Evolutionary conservation across 2,888 invertebrate genomes (phyloP).

Genomic region (Ephialtes manifestator): DNA sequence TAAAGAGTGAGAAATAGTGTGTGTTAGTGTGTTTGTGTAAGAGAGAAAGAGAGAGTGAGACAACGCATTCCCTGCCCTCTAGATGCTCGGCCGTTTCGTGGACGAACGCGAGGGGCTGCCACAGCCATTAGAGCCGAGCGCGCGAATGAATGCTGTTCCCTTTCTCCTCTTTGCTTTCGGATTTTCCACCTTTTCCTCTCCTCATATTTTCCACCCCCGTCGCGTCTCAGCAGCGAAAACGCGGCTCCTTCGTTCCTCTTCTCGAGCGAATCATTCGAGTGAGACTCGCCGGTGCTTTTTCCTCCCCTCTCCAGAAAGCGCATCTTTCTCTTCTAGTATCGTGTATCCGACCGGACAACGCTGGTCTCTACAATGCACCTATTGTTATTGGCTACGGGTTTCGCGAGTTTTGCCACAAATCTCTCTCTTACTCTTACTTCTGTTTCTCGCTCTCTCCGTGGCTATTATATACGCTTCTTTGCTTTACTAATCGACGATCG

Average conservation of each 20-base stretch:
- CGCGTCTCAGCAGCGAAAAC: slow-evolving; percentile 60
- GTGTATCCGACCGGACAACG: slow-evolving; percentile 68
- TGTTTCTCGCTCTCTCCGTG: slow-evolving; percentile 1
- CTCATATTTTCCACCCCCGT: slow-evolving; percentile 39
- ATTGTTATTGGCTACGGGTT: slow-evolving; percentile 64
- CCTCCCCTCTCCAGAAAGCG: not conserved
- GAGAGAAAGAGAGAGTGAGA: not conserved
- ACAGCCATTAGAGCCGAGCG: slow-evolving; percentile 66
- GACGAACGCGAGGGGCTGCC: slow-evolving; percentile 45
- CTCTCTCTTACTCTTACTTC: not conserved
- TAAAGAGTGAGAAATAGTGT: no score
- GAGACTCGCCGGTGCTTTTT: slow-evolving; percentile 20
- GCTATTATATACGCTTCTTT: slow-evolving; percentile 32
- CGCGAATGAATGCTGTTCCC: slow-evolving; percentile 70
- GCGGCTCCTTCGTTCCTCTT: slow-evolving; percentile 42
- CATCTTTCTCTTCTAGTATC: slow-evolving; percentile 26
- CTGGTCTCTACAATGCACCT: slow-evolving; percentile 59
- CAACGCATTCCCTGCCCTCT: slow-evolving; percentile 31
- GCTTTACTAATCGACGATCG: slow-evolving; percentile 52
- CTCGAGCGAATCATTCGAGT: slow-evolving; percentile 62
- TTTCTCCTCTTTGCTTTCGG: slow-evolving; percentile 42
- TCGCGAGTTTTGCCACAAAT: slow-evolving; percentile 28
- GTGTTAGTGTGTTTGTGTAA: not conserved
- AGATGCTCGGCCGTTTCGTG: slow-evolving; percentile 70
- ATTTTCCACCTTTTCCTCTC: slow-evolving; percentile 65